Conservation (phyloP, 2,113 vertebrate genomes). For the Fukomys damarensis region DNA sequence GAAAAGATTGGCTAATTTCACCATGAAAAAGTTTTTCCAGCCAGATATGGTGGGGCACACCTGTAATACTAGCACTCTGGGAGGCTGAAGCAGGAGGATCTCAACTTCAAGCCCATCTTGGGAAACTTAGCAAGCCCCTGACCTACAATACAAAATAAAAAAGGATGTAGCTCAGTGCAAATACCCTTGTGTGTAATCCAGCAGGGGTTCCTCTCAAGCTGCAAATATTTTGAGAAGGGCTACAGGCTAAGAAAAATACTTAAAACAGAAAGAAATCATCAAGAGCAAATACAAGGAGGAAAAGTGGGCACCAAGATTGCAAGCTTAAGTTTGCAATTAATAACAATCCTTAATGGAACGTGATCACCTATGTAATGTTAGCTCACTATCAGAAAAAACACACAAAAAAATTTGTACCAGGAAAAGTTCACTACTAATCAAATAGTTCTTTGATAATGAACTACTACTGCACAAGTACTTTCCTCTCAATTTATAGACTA, state of each 20-base stretch:
- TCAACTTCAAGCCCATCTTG: background rate
- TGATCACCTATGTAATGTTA: background rate
- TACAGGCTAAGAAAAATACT: background rate
- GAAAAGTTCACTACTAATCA: background rate
- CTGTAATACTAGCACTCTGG: background rate
- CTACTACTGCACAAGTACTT: background rate
- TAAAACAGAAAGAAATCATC: constrained; percentile 9
- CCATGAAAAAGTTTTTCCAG: background rate
- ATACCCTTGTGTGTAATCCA: background rate
- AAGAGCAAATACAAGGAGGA: background rate
- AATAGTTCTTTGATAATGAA: constrained; percentile 11
- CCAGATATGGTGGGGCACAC: background rate
- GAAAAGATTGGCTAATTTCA: background rate
- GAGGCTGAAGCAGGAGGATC: background rate
- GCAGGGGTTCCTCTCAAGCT: background rate
- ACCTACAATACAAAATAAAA: background rate
- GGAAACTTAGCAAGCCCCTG: background rate
- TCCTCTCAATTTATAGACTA: background rate
- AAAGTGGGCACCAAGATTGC: background rate
- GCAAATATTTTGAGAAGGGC: background rate
- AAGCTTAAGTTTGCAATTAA: background rate
- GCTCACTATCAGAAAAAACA: background rate
- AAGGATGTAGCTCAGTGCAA: background rate
- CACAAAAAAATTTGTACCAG: background rate
- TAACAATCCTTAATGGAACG: background rate